A percentile compares a stretch with the other conserved stretches of the same genome.
Evolutionary conservation across 2,113 vertebrate species (phyloP).

Genomic region (Amblyopsis rosae): DNA sequence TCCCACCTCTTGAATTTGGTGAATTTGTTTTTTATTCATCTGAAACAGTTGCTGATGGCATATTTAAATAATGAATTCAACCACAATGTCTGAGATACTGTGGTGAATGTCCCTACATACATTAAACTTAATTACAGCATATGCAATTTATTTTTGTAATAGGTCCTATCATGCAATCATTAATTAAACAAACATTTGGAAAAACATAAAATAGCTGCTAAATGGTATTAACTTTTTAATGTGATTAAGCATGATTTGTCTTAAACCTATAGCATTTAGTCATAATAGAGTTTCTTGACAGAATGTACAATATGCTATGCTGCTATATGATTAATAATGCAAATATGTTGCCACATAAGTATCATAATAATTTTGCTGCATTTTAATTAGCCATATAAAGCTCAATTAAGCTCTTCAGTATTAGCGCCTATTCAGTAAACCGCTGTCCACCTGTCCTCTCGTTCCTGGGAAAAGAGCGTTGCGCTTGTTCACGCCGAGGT

Average conservation of each 20-base stretch:
- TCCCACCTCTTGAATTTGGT: neutral
- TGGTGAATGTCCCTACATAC: no score
- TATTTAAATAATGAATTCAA: no score
- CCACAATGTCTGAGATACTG: no score
- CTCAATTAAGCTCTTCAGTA: slow-evolving; percentile 76
- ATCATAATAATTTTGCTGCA: slow-evolving; percentile 66
- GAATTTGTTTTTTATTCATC: neutral
- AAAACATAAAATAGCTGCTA: neutral
- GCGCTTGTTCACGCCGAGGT: slow-evolving; percentile 69
- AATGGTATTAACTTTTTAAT: slow-evolving; percentile 15
- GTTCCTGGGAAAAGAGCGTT: slow-evolving; percentile 73
- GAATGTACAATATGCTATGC: neutral
- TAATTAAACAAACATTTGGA: no score
- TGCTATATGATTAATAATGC: neutral
- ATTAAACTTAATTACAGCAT: no score
- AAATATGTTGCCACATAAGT: slow-evolving; percentile 60
- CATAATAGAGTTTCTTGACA: no score
- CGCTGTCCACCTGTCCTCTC: slow-evolving; percentile 76
- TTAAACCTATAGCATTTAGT: no score
- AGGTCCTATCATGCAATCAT: no score
- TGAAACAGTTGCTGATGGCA: neutral
- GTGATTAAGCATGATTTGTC: neutral
- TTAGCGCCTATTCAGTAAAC: slow-evolving; percentile 68
- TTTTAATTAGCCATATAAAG: slow-evolving; percentile 71
- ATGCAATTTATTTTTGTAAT: no score